phyloP scores from a whole-genome alignment of 1,140 invertebrate genomes.

The Danaus plexippus region DNA sequence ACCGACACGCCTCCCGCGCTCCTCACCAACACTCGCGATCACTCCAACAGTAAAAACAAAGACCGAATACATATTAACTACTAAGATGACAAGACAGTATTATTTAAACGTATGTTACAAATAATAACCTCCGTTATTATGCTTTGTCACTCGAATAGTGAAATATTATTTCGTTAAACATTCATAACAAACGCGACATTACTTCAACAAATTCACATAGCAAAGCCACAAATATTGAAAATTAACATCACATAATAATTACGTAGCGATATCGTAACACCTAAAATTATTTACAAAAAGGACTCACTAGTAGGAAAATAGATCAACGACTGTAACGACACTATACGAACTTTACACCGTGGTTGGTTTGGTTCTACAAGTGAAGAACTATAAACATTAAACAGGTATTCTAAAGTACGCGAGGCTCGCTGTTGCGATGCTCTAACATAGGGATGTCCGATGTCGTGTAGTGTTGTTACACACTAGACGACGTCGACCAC shows the following conservation, averaged over 20 bases:
- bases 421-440: conserved; percentile 57
- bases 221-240: conserved; percentile 10
- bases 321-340: conserved; percentile 63
- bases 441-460: conserved; percentile 39
- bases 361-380: conserved; percentile 15
- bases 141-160: no score
- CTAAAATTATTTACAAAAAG: conserved; percentile 30
- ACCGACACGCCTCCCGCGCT: conserved; percentile 38
- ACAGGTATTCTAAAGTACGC: conserved; percentile 23
- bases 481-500: conserved; percentile 42
- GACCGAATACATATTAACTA: conserved; percentile 20
- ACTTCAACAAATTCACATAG: no score
- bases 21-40: conserved; percentile 33
- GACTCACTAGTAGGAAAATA: conserved; percentile 68
- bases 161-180: no score
- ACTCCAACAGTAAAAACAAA: conserved; percentile 21
- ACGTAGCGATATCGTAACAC: conserved; percentile 21
- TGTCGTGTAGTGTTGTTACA: conserved; percentile 40
- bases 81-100: conserved; percentile 8
- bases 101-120: not conserved
- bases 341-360: conserved; percentile 47
- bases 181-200: no score
- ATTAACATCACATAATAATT: conserved; percentile 23
- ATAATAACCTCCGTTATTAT: no score
- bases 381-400: conserved; percentile 16